Base-by-base conservation (phyloP, 2,888 invertebrate species). In the Tetrapedia diversipes region DNA sequence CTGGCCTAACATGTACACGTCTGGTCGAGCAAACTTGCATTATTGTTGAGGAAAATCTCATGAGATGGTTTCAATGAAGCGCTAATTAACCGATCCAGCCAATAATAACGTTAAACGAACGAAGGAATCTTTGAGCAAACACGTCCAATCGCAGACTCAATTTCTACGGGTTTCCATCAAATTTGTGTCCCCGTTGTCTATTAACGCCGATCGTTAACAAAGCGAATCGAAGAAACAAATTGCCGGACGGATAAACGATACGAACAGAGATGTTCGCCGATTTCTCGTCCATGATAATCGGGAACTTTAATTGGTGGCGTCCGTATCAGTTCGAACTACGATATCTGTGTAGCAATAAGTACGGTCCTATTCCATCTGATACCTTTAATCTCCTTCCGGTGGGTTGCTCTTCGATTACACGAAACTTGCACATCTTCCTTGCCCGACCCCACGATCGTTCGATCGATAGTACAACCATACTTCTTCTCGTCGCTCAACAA, bases 331-430 rank as follows among this genome's bases (percentile, higher is more conserved):
- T 60, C 60, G 45, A 81, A 82, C 82, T 66, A 65, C 54, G 59
- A 68, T 65, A 74, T 64, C 54, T 63, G 73, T 60, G 61, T 63
- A 57, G 73, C 77, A 75, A 80, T 83, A 84, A 86, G 75, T 78
- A 81, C 78, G 79, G 77, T 79, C 70, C 70, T 47, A 64, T 57
- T 69, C 57, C 68, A 81, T 86, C 81, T 71, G 78, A 81, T 84
- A 74, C 59, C 70, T 78, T 74, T 69, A 79, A 59, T 77, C 76
- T 56, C 56, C 69, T 59, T 65, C 34, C 39, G 43, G 41, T 68
- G 37, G 63, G 65, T 66, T 61, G 51, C 45, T 29, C 29, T 61
- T 60, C 59, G 67, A 75, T 67, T 75, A 57, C 66, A 47, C 22
- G 67, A 75, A 75, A 68, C 75, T 80, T 75, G n/a, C n/a, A n/a